A percentile compares a stretch with the other conserved stretches of the same genome.
Conservation (phyloP, 2,113 vertebrate genomes). For the Heterotis niloticus region DNA sequence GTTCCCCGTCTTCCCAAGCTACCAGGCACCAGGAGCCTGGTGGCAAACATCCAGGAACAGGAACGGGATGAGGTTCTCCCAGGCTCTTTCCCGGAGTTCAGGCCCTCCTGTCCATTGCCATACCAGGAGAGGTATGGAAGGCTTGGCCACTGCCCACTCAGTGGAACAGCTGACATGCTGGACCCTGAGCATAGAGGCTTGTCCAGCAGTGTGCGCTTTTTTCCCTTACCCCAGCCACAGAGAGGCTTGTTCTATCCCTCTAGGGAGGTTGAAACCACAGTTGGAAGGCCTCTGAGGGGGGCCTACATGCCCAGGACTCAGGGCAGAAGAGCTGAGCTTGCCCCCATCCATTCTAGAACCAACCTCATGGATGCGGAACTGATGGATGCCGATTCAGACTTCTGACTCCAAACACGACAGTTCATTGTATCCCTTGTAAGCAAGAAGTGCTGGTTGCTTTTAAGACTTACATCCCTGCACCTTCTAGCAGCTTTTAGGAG, state of each 20-base stretch:
- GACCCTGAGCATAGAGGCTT: conserved; percentile 46
- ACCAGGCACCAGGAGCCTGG: conserved; percentile 75
- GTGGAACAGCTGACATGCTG: conserved; percentile 39
- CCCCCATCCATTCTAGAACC: conserved; percentile 84
- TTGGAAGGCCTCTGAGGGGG: conserved; percentile 43
- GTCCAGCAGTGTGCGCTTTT: background rate
- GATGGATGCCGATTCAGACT: conserved; percentile 86
- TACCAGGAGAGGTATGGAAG: conserved; percentile 43
- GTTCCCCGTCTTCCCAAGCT: conserved; percentile 82
- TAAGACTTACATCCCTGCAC: conserved; percentile 37
- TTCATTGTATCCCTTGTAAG: background rate
- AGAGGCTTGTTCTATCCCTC: conserved; percentile 36
- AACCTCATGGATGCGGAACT: conserved; percentile 88
- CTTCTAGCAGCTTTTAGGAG: background rate
- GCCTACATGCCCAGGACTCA: conserved; percentile 56
- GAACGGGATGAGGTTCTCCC: conserved; percentile 61
- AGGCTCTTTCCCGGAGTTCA: conserved; percentile 55
- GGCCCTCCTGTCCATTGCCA: conserved; percentile 38
- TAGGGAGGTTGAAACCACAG: conserved; percentile 15
- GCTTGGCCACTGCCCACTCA: conserved; percentile 35
- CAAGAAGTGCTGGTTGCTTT: conserved; percentile 66
- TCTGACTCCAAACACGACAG: conserved; percentile 52
- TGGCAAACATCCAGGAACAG: conserved; percentile 57
- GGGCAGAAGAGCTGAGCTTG: conserved; percentile 57
- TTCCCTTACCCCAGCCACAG: conserved; percentile 49